These are phyloP conservation scores for Hirudinaria manillensis DNA, from an alignment of 2,888 invertebrate genomes.

Conservation along the genomic window DNA sequence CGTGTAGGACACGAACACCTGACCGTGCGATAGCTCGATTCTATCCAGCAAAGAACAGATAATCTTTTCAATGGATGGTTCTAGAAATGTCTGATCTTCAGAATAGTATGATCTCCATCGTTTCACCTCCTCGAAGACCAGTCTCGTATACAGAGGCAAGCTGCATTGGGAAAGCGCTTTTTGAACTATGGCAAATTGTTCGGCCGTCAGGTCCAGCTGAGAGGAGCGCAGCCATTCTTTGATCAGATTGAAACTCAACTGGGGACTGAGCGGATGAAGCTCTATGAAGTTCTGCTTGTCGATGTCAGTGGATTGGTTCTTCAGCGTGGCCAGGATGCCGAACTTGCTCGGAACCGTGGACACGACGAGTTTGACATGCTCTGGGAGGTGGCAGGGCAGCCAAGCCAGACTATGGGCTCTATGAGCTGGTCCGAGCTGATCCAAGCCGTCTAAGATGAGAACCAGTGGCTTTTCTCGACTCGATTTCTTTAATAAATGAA, in stretches of 20 bases:
- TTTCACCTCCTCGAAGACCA: conserved; percentile 42
- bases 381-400: conserved; percentile 41
- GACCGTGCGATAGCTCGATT: conserved; percentile 41
- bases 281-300: conserved; percentile 36
- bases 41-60: conserved; percentile 42
- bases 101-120: conserved; percentile 41
- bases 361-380: conserved; percentile 41
- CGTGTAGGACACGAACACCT: conserved; percentile 39
- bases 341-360: conserved; percentile 41
- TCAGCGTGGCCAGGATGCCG: conserved; percentile 43
- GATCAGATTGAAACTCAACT: conserved; percentile 34
- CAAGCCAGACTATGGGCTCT: conserved; percentile 42
- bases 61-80: conserved; percentile 41
- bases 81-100: conserved; percentile 36
- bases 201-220: conserved; percentile 41
- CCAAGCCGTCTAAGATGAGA: conserved; percentile 43
- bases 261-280: conserved; percentile 35
- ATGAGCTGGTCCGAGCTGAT: conserved; percentile 41
- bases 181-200: conserved; percentile 39
- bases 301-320: conserved; percentile 30
- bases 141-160: conserved; percentile 42
- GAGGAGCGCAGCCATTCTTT: conserved; percentile 35
- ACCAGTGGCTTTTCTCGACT: conserved; percentile 40
- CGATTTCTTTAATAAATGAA: conserved; percentile 38
- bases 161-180: conserved; percentile 40